phyloP scores from a whole-genome alignment of 2,888 invertebrate genomes.

The Trichopoda pennipes region DNA sequence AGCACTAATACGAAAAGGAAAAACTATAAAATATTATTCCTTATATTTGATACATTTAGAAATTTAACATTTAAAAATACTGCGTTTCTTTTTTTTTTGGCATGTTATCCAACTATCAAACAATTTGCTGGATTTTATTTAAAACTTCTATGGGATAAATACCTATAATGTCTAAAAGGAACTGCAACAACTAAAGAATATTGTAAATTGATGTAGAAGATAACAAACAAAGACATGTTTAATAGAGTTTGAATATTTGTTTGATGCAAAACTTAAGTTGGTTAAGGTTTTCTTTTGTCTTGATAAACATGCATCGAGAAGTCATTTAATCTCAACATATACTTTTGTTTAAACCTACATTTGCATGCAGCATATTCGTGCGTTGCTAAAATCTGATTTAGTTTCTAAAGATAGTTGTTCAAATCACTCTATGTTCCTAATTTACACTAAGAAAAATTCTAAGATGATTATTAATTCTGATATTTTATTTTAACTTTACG shows the following conservation, averaged over 20 bases:
- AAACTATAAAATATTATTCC: too few species aligned
- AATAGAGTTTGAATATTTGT: neutral
- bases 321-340: neutral
- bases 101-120: neutral
- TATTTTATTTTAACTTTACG: too few species aligned
- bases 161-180: neutral
- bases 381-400: neutral
- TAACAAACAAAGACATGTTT: neutral
- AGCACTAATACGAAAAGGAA: too few species aligned
- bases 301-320: neutral
- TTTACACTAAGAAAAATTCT: neutral
- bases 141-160: neutral
- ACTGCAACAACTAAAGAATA: neutral
- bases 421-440: neutral
- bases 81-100: too few species aligned
- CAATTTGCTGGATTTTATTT: neutral
- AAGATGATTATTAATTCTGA: too few species aligned
- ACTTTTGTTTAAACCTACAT: neutral
- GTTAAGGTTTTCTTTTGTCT: neutral
- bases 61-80: too few species aligned
- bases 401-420: neutral
- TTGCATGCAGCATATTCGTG: neutral
- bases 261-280: too few species aligned
- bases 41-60: too few species aligned
- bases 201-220: neutral